These are phyloP conservation scores for Epinotia nisella DNA, from an alignment of 2,888 invertebrate genomes.

Conservation along the genomic window DNA sequence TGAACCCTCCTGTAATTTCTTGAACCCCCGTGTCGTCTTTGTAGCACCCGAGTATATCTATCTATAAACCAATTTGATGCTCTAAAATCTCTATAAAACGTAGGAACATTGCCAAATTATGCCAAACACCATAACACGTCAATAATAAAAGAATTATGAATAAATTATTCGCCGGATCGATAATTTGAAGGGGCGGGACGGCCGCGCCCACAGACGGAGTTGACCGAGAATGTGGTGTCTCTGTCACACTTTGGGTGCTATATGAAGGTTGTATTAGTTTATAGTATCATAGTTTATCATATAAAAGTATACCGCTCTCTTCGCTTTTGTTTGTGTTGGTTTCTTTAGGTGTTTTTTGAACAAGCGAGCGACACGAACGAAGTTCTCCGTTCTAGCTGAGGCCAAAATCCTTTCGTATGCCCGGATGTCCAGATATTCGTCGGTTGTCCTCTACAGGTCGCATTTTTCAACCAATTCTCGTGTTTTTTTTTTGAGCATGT, in stretches of 20 bases:
- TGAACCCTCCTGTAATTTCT: no score
- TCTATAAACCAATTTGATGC: neutral
- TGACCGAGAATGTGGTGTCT: conserved; percentile 50
- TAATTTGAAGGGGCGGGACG: conserved; percentile 68
- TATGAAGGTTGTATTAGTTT: conserved; percentile 14
- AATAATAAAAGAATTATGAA: conserved; percentile 75
- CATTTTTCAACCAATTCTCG: no score
- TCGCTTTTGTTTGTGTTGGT: neutral
- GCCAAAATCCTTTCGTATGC: no score
- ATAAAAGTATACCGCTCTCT: neutral
- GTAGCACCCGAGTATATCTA: no score
- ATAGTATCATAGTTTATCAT: conserved; percentile 14
- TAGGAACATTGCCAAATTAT: conserved; percentile 29
- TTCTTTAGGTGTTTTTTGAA: neutral
- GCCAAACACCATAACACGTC: conserved; percentile 51
- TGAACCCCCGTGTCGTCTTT: no score
- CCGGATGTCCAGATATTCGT: no score
- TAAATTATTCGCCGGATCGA: conserved; percentile 75
- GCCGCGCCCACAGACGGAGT: conserved; percentile 55
- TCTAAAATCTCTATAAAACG: neutral
- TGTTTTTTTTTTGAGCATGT: no score
- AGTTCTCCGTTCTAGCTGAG: no score
- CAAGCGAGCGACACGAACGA: no score
- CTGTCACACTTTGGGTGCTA: conserved; percentile 30
- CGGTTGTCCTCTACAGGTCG: no score